Evolutionary conservation across 2,113 vertebrate genomes (phyloP).

Genomic region (Atractosteus spatula): DNA sequence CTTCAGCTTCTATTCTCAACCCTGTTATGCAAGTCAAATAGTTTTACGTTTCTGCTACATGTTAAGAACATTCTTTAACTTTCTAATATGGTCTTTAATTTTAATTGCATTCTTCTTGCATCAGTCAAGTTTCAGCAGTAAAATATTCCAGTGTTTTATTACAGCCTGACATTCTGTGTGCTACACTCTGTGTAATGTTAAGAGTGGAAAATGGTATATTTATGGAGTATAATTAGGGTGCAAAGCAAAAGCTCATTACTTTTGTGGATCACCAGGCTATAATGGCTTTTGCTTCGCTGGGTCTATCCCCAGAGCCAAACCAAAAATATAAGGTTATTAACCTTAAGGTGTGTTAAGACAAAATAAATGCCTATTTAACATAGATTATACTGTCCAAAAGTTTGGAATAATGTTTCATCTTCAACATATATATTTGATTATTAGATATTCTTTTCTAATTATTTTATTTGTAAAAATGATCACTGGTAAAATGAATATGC

Average conservation of each 20-base stretch:
- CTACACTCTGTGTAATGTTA: too few species aligned
- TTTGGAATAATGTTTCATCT: not conserved
- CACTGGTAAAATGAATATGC: too few species aligned
- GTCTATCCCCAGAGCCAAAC: not conserved
- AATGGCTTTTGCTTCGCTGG: slow-evolving; percentile 1
- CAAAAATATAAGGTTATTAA: not conserved
- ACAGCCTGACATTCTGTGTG: too few species aligned
- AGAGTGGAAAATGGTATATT: not conserved
- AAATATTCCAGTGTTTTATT: too few species aligned
- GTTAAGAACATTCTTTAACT: too few species aligned
- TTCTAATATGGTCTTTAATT: too few species aligned
- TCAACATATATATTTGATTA: not conserved
- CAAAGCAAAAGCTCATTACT: not conserved
- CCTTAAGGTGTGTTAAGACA: not conserved
- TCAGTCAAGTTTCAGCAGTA: too few species aligned
- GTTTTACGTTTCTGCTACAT: too few species aligned
- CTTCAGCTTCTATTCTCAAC: too few species aligned
- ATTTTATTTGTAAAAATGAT: too few species aligned
- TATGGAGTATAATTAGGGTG: slow-evolving; percentile 1
- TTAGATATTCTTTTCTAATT: not conserved
- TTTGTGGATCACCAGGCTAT: not conserved
- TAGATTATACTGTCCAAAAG: not conserved
- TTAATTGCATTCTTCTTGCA: too few species aligned
- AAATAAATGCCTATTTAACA: slow-evolving; percentile 1
- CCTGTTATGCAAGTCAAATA: too few species aligned